These are phyloP conservation scores for Schrankia costaestrigalis DNA, from an alignment of 2,888 invertebrate species.

Conservation along the genomic window DNA sequence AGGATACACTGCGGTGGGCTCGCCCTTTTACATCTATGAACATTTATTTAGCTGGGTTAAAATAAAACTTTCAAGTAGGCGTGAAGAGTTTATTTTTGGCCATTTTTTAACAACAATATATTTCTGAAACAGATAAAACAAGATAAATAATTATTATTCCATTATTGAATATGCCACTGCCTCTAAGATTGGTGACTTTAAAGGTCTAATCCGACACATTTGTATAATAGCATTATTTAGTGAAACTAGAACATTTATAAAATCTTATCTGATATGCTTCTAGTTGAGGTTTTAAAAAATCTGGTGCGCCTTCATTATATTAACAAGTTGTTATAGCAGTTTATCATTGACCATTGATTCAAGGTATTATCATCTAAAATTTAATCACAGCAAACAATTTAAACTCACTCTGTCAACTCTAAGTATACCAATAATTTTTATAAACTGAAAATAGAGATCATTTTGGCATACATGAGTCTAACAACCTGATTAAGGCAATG, in stretches of 20 bases:
- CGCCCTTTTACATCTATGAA: too few species aligned
- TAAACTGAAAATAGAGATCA: slow-evolving; percentile 23
- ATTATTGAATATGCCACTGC: slow-evolving; percentile 35
- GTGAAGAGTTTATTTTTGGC: slow-evolving; percentile 79
- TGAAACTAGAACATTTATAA: slow-evolving; percentile 35
- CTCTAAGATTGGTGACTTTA: slow-evolving; percentile 22
- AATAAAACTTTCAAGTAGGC: slow-evolving; percentile 40
- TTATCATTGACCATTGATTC: slow-evolving; percentile 12
- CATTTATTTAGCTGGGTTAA: too few species aligned
- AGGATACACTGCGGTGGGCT: too few species aligned
- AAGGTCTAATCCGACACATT: slow-evolving; percentile 18
- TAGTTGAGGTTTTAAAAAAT: slow-evolving; percentile 22
- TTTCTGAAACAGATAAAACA: slow-evolving; percentile 49
- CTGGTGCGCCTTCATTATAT: slow-evolving; percentile 10
- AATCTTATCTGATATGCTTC: slow-evolving; percentile 38
- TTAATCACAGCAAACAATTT: slow-evolving; percentile 2
- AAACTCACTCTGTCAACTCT: slow-evolving; percentile 6
- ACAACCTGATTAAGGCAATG: slow-evolving; percentile 10
- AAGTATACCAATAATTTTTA: slow-evolving; percentile 4
- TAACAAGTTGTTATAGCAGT: slow-evolving; percentile 3
- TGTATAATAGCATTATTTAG: slow-evolving; percentile 35
- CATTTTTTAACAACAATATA: slow-evolving; percentile 60
- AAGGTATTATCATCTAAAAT: slow-evolving; percentile 9
- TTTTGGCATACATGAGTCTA: slow-evolving; percentile 10
- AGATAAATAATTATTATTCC: slow-evolving; percentile 31